phyloP scores from a whole-genome alignment of 2,797 vertebrate genomes.

The Parambassis ranga region DNA sequence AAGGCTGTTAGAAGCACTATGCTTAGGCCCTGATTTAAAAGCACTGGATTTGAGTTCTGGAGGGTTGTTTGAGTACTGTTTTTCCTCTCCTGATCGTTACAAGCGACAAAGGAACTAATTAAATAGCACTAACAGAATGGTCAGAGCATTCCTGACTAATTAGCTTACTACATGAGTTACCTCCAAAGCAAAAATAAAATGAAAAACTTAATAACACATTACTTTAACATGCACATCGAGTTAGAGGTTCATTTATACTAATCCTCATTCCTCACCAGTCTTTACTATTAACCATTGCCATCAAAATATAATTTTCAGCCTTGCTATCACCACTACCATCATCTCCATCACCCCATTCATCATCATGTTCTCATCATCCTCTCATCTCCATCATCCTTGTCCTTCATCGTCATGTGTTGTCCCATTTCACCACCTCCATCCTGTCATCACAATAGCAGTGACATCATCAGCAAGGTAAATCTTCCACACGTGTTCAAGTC shows the following conservation, averaged over 20 bases:
- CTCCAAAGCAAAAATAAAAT: too few relatives aligned
- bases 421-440: conserved; percentile 1
- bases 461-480: conserved; percentile 26
- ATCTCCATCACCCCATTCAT: conserved; percentile 2
- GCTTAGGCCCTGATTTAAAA: too few relatives aligned
- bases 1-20: too few relatives aligned
- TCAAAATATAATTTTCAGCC: conserved; percentile 19
- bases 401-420: not conserved
- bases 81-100: too few relatives aligned
- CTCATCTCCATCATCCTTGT: not conserved
- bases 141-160: not conserved
- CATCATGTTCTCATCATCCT: conserved; percentile 42
- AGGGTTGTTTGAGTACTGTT: too few relatives aligned
- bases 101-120: not conserved
- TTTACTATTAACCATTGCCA: not conserved
- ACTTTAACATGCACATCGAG: too few relatives aligned
- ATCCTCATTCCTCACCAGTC: not conserved
- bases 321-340: not conserved
- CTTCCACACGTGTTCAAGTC: not conserved
- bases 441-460: not conserved
- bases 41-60: too few relatives aligned
- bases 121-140: not conserved
- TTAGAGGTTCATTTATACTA: too few relatives aligned
- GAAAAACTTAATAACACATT: too few relatives aligned
- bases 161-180: too few relatives aligned